Evolutionary conservation across 2,888 invertebrate species (phyloP), one percentile per base, ranked within the genome.

Genomic region (Apodemia mormo): DNA sequence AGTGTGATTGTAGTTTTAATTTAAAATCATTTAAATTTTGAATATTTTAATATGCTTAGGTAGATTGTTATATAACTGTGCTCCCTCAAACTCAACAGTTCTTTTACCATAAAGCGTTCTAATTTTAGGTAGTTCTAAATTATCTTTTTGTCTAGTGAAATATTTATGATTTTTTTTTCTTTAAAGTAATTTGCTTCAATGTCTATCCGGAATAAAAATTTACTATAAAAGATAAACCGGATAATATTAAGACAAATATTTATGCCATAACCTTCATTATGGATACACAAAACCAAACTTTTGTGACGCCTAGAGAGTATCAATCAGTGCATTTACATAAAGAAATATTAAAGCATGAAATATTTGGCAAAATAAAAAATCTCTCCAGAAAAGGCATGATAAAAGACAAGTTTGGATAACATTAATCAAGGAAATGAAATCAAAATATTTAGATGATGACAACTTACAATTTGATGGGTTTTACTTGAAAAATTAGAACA

Each of bases 401-500:
- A 71, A 68, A 43, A 67, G 71, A 67, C 64, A 71, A 65, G 71
- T 68, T 56, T 71, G 69, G 69, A 71, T 71, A 67, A 71, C 71
- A 71, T 65, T 68, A 71, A 68, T 68, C 61, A 71, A 71, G 61
- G 68, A 67, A 71, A 71, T 71, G 68, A 68, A 71, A 68, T 66
- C 61, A 66, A 68, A 30, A 71, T 71, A 71, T 68, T 45, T 71
- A 64, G 68, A 71, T 66, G 58, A 68, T 61, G 68, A 68, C n/a
- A 71, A 68, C 64, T 61, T 68, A 69, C 71, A 71, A 71, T 66
- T 65, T 65, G 65, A 45, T 65, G 65, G 45, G 4, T 71, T 71
- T 68, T 69, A 67, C 67, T 69, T 65, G 69, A 71, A 71, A 69
- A 70, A 68, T 66, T 70, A 68, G 68, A 70, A 70, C 68, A 65